phyloP scores from a whole-genome alignment of 2,888 invertebrate genomes.

The Nebria brevicollis region DNA sequence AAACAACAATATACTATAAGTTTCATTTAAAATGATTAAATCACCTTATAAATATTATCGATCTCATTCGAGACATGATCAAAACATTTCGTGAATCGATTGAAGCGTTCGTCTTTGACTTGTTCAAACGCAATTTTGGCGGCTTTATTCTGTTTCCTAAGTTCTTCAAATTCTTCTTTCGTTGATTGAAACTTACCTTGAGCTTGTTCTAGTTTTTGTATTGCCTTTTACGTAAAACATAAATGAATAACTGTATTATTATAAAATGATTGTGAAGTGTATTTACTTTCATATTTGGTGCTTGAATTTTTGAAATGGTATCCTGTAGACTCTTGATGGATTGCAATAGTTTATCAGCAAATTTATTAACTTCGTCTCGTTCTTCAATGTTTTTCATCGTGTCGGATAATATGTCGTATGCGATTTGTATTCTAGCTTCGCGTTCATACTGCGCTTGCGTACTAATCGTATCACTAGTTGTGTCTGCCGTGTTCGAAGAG shows the following conservation, averaged over 20 bases:
- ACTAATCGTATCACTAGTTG: slow-evolving; percentile 64
- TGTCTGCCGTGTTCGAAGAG: slow-evolving; percentile 62
- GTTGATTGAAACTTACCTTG: slow-evolving; percentile 94
- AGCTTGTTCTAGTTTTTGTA: slow-evolving; percentile 92
- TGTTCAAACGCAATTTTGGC: slow-evolving; percentile 95
- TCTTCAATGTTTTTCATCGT: slow-evolving; percentile 87
- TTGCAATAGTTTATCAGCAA: slow-evolving; percentile 83
- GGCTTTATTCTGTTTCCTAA: slow-evolving; percentile 91
- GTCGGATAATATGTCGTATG: slow-evolving; percentile 81
- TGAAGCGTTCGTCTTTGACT: slow-evolving; percentile 93
- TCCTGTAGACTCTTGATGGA: slow-evolving; percentile 85
- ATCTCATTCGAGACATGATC: slow-evolving; percentile 99
- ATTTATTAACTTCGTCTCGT: slow-evolving; percentile 86
- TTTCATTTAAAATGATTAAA: slow-evolving; percentile 55
- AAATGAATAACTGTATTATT: no score
- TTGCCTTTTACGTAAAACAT: slow-evolving; percentile 67
- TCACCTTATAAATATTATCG: slow-evolving; percentile 95
- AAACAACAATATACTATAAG: slow-evolving; percentile 55
- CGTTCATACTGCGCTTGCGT: slow-evolving; percentile 74
- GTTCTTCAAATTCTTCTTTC: slow-evolving; percentile 95
- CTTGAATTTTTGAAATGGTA: slow-evolving; percentile 93
- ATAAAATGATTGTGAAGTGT: neutral
- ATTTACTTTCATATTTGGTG: slow-evolving; percentile 90
- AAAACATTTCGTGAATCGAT: slow-evolving; percentile 94
- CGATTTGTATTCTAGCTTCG: slow-evolving; percentile 83